Evolutionary conservation across 2,797 vertebrate species (phyloP).

Genomic region (Heteromormyrus szaboi): DNA sequence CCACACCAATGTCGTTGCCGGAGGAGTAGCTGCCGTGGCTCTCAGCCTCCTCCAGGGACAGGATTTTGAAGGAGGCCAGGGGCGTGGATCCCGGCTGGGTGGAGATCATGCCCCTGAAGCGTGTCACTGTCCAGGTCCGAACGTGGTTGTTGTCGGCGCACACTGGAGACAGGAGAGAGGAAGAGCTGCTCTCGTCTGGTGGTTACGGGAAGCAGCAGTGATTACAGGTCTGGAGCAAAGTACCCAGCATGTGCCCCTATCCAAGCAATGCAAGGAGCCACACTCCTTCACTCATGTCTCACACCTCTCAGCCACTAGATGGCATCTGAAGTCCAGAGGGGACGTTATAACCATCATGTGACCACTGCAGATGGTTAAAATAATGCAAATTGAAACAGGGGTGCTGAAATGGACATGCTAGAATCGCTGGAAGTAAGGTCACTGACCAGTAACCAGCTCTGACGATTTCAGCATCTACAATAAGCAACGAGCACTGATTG

Average conservation of each 20-base stretch:
- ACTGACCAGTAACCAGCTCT: not conserved
- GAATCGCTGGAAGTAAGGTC: not conserved
- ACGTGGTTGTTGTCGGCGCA: constrained; percentile 97
- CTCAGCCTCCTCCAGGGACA: constrained; percentile 91
- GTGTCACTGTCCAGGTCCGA: constrained; percentile 92
- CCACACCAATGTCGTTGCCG: constrained; percentile 89
- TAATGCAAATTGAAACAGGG: not conserved
- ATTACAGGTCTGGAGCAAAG: not conserved
- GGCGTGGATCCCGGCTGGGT: constrained; percentile 96
- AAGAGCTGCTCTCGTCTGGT: not conserved
- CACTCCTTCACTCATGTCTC: not conserved
- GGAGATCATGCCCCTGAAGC: constrained; percentile 98
- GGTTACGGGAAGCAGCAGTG: not conserved
- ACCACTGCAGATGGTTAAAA: not conserved
- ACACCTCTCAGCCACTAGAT: not conserved
- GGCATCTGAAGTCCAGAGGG: not conserved
- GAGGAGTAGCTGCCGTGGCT: constrained; percentile 91
- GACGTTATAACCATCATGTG: not conserved
- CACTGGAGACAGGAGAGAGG: constrained; percentile 55
- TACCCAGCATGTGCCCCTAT: not conserved
- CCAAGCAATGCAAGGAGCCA: not conserved
- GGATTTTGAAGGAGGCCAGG: constrained; percentile 91
- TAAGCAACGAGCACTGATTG: not conserved
- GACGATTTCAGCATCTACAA: not conserved
- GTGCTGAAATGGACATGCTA: not conserved